phyloP scores from a whole-genome alignment of 2,888 invertebrate genomes.

The Synanthedon andrenaeformis region DNA sequence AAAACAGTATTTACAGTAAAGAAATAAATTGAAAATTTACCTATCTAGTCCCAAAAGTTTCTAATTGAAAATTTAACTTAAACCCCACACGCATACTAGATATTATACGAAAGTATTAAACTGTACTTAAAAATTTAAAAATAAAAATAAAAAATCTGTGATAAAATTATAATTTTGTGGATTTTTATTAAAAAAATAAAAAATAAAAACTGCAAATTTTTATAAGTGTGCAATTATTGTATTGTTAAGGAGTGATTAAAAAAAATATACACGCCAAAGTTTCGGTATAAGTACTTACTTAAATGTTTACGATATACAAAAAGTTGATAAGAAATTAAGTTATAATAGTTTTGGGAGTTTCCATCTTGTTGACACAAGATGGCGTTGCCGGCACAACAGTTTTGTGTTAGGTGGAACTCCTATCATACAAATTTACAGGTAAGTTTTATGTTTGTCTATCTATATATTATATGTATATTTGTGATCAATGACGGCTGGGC shows the following conservation, averaged over 20 bases:
- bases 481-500: no score
- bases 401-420: conserved; percentile 85
- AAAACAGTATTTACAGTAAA: conserved; percentile 32
- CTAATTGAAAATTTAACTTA: conserved; percentile 34
- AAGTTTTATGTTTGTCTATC: conserved; percentile 16
- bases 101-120: conserved; percentile 28
- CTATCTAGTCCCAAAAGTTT: conserved; percentile 65
- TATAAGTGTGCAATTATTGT: conserved; percentile 8
- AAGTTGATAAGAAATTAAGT: neutral
- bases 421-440: conserved; percentile 82
- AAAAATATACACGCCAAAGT: conserved; percentile 5
- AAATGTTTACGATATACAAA: conserved; percentile 5
- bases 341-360: conserved; percentile 1
- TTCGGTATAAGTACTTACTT: conserved; percentile 11
- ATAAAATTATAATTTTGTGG: conserved; percentile 14
- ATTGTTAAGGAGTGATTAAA: conserved; percentile 12
- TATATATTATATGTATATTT: no score
- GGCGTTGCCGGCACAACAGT: conserved; percentile 73
- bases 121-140: conserved; percentile 44
- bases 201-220: conserved; percentile 23
- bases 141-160: conserved; percentile 19
- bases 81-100: no score
- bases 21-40: conserved; percentile 17
- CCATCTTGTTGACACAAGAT: conserved; percentile 26
- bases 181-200: conserved; percentile 8